Conservation (phyloP, 2,797 vertebrate species). For the Malacoraja senta region DNA sequence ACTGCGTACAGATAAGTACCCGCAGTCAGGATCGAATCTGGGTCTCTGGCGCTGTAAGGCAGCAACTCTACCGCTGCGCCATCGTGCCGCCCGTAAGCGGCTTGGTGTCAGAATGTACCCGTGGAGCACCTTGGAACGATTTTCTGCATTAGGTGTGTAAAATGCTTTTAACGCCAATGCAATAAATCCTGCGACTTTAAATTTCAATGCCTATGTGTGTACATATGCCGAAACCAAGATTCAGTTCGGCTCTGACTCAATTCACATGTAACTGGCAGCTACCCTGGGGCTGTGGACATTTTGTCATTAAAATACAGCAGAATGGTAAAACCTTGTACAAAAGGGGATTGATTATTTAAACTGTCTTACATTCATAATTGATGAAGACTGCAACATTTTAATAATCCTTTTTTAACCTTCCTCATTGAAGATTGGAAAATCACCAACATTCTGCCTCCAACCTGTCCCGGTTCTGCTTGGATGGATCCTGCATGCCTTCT, state of each 20-base stretch:
- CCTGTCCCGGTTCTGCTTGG: no score
- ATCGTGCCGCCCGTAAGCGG: no score
- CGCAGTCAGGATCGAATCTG: no score
- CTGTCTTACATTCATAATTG: conserved; percentile 24
- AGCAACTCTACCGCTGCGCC: no score
- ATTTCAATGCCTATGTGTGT: background rate
- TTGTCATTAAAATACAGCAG: conserved; percentile 30
- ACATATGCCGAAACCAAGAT: background rate
- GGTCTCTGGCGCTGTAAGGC: no score
- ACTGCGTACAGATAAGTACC: no score
- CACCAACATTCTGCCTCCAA: background rate
- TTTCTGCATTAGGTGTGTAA: no score
- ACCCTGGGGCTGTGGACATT: background rate
- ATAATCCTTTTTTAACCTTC: conserved; percentile 13
- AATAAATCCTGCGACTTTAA: background rate
- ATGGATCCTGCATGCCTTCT: background rate
- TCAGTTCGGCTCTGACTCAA: background rate
- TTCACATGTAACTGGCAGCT: background rate
- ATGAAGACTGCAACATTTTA: conserved; percentile 8
- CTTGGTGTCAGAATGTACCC: no score
- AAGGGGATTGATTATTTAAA: conserved; percentile 37
- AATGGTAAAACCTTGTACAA: background rate
- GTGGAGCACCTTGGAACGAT: no score
- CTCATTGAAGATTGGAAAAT: background rate
- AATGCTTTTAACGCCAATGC: no score